phyloP scores from a whole-genome alignment of 1,140 invertebrate genomes.

The Acyrthosiphon pisum region DNA sequence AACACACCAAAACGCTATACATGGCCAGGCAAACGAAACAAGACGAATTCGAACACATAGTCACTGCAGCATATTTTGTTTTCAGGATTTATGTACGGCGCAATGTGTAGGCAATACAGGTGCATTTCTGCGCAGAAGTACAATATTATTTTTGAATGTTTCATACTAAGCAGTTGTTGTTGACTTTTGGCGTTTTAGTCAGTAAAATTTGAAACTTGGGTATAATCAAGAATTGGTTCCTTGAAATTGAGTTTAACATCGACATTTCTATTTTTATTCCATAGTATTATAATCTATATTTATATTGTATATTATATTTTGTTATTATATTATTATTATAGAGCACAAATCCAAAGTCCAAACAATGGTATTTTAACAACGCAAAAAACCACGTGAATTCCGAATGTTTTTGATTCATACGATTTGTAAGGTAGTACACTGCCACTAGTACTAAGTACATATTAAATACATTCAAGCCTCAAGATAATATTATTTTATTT shows the following conservation, averaged over 20 bases:
- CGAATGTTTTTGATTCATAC: neutral
- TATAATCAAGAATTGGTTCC: neutral
- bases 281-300: neutral
- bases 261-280: neutral
- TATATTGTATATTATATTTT: too few species aligned
- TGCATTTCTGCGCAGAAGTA: neutral
- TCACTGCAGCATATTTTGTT: neutral
- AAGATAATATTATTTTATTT: neutral
- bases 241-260: neutral
- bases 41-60: neutral
- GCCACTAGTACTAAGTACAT: neutral
- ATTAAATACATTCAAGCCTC: neutral
- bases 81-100: neutral
- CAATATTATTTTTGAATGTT: neutral
- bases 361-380: neutral
- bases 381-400: neutral
- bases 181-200: neutral
- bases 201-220: too few species aligned
- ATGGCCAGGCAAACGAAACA: neutral
- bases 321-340: neutral
- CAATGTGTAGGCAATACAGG: neutral
- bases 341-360: neutral
- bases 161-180: neutral
- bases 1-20: neutral
- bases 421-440: too few species aligned